A percentile compares a stretch with the other conserved stretches of the same genome.
These are phyloP conservation scores for Drosophila arawakana DNA, from an alignment of 1,140 invertebrate genomes.

Conservation along the genomic window DNA sequence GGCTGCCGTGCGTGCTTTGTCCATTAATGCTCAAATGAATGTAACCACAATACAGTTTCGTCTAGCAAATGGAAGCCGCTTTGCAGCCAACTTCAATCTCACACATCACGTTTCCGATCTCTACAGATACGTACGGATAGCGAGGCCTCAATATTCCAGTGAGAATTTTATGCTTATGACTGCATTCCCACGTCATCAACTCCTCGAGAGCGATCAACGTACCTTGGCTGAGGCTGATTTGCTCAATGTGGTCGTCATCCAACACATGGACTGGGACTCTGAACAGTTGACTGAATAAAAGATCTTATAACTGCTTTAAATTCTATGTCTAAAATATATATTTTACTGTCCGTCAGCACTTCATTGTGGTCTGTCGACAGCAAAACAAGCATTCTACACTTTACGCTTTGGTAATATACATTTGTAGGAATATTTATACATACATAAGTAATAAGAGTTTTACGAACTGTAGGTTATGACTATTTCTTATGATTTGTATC, in stretches of 20 bases:
- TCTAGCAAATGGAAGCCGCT: conserved; percentile 59
- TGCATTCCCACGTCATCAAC: conserved; percentile 52
- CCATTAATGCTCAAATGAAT: conserved; percentile 22
- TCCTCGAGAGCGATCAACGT: conserved; percentile 51
- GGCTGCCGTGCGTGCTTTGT: conserved; percentile 10
- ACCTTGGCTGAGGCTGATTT: conserved; percentile 56
- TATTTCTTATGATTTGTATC: no score
- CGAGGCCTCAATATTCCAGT: conserved; percentile 47
- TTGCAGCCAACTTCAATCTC: conserved; percentile 55
- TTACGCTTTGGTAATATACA: not conserved
- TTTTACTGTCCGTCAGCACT: not conserved
- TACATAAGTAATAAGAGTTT: no score
- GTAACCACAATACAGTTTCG: conserved; percentile 57
- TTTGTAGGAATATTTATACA: no score
- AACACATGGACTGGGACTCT: conserved; percentile 51
- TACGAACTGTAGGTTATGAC: no score
- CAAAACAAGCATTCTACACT: not conserved
- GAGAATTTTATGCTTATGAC: conserved; percentile 57
- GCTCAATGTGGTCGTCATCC: conserved; percentile 63
- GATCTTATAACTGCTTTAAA: not conserved
- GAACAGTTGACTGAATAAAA: conserved; percentile 15
- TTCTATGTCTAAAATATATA: not conserved
- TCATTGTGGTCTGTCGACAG: not conserved
- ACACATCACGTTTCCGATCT: conserved; percentile 56
- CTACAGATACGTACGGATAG: conserved; percentile 53